These are phyloP conservation scores for Pseudolaguvia tuberculata DNA, from an alignment of 2,113 vertebrate genomes.

Conservation along the genomic window DNA sequence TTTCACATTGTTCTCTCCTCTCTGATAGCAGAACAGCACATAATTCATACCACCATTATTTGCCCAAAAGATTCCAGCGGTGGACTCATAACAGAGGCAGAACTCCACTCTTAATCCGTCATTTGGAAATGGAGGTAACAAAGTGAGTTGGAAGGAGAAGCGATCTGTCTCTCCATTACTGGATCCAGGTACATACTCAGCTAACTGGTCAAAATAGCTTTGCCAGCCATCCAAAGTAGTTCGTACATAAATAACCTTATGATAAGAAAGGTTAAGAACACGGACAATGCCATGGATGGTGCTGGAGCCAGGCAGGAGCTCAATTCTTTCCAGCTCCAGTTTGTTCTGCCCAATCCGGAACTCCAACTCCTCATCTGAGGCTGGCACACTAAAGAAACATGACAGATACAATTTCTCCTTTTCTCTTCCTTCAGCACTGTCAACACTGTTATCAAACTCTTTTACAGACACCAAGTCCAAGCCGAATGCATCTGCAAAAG, in stretches of 20 bases:
- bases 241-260: constrained; percentile 80
- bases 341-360: constrained; percentile 75
- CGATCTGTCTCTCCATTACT: constrained; percentile 84
- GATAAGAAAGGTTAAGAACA: constrained; percentile 87
- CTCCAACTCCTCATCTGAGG: constrained; percentile 74
- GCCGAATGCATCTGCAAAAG: constrained; percentile 92
- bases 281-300: constrained; percentile 79
- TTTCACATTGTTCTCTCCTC: constrained; percentile 58
- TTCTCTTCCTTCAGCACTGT: constrained; percentile 53
- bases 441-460: constrained; percentile 79
- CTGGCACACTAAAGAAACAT: constrained; percentile 75
- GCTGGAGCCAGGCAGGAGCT: constrained; percentile 73
- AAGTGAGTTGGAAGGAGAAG: constrained; percentile 81
- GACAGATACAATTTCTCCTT: constrained; percentile 77
- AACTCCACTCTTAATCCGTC: constrained; percentile 82
- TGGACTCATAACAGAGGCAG: constrained; percentile 88
- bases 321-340: constrained; percentile 77
- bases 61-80: constrained; percentile 83
- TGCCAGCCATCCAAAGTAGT: constrained; percentile 82
- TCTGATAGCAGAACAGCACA: constrained; percentile 80
- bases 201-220: constrained; percentile 80
- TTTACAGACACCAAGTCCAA: constrained; percentile 90
- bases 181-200: constrained; percentile 87
- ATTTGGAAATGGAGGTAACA: constrained; percentile 77
- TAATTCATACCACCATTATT: constrained; percentile 88